Evolutionary conservation across 2,797 vertebrate genomes (phyloP), one percentile per base, ranked within the genome.

Genomic region (Chloroceryle amazona): DNA sequence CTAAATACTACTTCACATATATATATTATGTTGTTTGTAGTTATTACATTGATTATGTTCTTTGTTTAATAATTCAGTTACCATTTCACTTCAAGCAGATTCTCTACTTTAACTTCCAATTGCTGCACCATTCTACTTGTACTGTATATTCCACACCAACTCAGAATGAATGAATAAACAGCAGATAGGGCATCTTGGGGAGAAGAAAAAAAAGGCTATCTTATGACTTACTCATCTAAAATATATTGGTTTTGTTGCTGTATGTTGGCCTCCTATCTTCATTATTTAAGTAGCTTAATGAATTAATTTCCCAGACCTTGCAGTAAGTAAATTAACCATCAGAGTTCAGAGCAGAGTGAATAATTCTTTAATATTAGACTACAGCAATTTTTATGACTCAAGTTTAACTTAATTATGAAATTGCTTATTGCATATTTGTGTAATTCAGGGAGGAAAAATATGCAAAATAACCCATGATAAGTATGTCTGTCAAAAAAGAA

Each of bases 281-380:
- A 42, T 84, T 90, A 81, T 90, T 94, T 94, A 89, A 89, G 70
- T 47, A 86, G 54, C 58, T 63, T 94, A 94, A 94, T 90, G n/a
- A 93, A 96, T 94, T 96, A 89, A 89, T 96, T 75, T 94, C 70
- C 76, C 62, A 95, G 86, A 84, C 73, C 76, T 94, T 89, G 66
- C 55, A 76, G 73, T 94, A 86, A 96, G 62, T 91, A 88, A 93
- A 95, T 93, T 81, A 94, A 62, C 73, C 31, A 54, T 91, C 54
- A 75, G 62, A 95, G 90, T 89, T 96, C 73, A 88, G 62, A 91
- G 61, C 71, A 62, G 75, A 84, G 39, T 62, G 76, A 90, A 72
- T 91, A 82, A 79, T 92, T 96, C 63, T 84, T 93, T 86, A 84
- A 79, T 94, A 86, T 90, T 90, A 65, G 73, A 81, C 90, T 65